Conservation (phyloP, 2,113 vertebrate species). For the Phainopepla nitens region DNA sequence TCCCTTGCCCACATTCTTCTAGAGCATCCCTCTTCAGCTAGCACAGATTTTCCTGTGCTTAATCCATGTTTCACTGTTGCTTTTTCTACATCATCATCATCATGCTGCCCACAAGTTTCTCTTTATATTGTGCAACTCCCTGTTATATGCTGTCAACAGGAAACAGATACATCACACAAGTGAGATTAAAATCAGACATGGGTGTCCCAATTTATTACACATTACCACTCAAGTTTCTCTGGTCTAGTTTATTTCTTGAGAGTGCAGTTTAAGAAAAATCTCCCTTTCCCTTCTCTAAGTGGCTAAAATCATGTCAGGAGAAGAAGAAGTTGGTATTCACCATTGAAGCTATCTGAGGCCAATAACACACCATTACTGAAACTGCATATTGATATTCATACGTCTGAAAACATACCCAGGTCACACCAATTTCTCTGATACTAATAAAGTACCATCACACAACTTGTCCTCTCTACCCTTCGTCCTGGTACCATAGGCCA, state of each 20-base stretch:
- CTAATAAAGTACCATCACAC: neutral
- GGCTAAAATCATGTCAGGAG: neutral
- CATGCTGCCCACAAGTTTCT: neutral
- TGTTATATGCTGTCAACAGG: neutral
- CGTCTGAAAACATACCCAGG: neutral
- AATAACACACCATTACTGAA: neutral
- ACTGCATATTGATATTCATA: neutral
- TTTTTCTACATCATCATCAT: neutral
- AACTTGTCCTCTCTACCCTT: neutral
- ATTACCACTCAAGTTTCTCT: neutral
- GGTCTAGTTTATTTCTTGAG: constrained; percentile 1
- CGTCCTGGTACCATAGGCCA: neutral
- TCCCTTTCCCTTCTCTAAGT: neutral
- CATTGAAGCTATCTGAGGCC: neutral
- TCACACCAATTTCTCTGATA: neutral
- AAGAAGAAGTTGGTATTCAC: neutral
- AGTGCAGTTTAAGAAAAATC: neutral
- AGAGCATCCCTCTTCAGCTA: neutral
- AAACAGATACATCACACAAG: constrained; percentile 8
- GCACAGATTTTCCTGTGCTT: neutral
- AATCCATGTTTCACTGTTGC: neutral
- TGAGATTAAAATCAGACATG: neutral
- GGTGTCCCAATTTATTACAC: neutral
- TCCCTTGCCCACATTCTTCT: neutral
- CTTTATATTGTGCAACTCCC: constrained; percentile 6